phyloP scores from a whole-genome alignment of 1,140 invertebrate genomes.

The Meloidogyne exigua region DNA sequence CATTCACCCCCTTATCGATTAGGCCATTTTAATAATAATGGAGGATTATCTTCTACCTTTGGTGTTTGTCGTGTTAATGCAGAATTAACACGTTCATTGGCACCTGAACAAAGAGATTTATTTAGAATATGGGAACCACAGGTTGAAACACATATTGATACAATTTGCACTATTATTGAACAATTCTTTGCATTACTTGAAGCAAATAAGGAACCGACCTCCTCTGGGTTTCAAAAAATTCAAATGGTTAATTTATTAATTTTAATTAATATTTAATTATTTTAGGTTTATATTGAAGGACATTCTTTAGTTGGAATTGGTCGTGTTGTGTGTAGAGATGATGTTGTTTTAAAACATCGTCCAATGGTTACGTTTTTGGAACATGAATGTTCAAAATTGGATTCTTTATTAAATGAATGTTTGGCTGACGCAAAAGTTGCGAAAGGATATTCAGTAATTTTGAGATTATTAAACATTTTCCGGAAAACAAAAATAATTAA shows the following conservation, averaged over 20 bases:
- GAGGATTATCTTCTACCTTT: not conserved
- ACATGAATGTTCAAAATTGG: conserved; percentile 10
- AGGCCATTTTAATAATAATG: not conserved
- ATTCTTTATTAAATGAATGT: conserved; percentile 31
- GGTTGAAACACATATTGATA: conserved; percentile 30
- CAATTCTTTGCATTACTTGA: conserved; percentile 33
- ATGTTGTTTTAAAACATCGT: conserved; percentile 14
- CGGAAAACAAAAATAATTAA: not conserved
- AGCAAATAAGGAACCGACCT: conserved; percentile 23
- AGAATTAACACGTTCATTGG: conserved; percentile 22
- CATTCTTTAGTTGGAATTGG: conserved; percentile 36
- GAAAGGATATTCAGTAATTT: conserved; percentile 13
- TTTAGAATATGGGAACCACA: conserved; percentile 36
- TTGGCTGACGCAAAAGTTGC: conserved; percentile 27
- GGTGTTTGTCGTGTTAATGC: conserved; percentile 26
- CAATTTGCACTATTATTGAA: conserved; percentile 35
- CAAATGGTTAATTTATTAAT: conserved; percentile 28
- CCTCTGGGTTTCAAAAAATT: conserved; percentile 43
- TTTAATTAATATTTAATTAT: not conserved
- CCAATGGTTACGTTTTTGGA: conserved; percentile 21
- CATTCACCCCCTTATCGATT: not conserved
- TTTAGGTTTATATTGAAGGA: conserved; percentile 32
- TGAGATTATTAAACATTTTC: not conserved
- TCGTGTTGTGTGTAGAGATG: conserved; percentile 25
- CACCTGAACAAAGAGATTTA: conserved; percentile 36